Evolutionary conservation across 1,140 invertebrate species (phyloP).

Genomic region (Zaprionus lachaisei): DNA sequence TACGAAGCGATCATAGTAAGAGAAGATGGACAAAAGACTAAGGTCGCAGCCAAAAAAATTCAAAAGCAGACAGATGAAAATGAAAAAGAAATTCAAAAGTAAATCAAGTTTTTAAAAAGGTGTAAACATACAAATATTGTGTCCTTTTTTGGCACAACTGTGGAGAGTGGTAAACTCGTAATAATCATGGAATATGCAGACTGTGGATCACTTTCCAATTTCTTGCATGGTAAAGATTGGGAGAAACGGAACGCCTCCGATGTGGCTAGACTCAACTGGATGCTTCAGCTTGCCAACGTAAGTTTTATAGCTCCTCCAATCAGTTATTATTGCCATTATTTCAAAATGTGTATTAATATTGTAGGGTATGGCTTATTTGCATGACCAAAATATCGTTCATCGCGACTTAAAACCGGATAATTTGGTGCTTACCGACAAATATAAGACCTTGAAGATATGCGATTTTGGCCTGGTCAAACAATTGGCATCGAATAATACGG

Average conservation of each 20-base stretch:
- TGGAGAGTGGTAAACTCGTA: background rate
- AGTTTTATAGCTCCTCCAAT: background rate
- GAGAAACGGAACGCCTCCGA: background rate
- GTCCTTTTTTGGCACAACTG: background rate
- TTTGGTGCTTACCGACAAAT: background rate
- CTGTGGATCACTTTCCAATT: slow-evolving; percentile 4
- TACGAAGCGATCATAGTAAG: too few species aligned
- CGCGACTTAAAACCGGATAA: background rate
- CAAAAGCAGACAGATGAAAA: too few species aligned
- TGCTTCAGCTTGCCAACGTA: slow-evolving; percentile 8
- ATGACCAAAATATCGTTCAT: background rate
- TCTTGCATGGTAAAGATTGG: background rate
- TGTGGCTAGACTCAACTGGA: slow-evolving; percentile 2
- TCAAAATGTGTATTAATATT: background rate
- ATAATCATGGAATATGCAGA: slow-evolving; percentile 12
- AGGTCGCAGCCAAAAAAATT: too few species aligned
- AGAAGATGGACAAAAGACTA: too few species aligned
- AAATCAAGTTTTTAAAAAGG: background rate
- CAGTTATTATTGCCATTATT: too few species aligned
- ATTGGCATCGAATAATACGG: background rate
- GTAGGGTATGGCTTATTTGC: background rate
- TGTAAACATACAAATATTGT: slow-evolving; percentile 3
- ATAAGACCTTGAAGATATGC: background rate
- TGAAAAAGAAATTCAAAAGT: background rate
- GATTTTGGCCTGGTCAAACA: background rate